These are phyloP conservation scores for Oncorhynchus masou DNA, from an alignment of 2,113 vertebrate genomes.

Conservation along the genomic window DNA sequence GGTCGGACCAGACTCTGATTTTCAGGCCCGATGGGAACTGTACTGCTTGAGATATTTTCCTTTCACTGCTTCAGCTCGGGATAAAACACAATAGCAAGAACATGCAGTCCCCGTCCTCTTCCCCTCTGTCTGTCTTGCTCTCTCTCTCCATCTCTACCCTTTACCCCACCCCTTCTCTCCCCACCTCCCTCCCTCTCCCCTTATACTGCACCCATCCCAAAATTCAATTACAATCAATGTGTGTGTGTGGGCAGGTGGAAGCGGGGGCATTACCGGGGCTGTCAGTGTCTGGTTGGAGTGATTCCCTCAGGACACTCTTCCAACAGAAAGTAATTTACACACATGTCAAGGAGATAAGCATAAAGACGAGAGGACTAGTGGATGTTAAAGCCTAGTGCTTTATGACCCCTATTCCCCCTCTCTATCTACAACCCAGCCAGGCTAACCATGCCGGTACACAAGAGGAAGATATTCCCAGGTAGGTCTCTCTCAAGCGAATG, in stretches of 20 bases:
- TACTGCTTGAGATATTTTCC: background rate
- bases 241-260: conserved; percentile 66
- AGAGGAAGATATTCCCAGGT: background rate
- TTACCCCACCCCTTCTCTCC: conserved; percentile 15
- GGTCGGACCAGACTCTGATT: too few species aligned
- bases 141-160: conserved; percentile 18
- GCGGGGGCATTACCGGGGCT: conserved; percentile 50
- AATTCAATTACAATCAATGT: conserved; percentile 80
- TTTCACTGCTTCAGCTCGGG: background rate
- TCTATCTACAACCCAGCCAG: conserved; percentile 11
- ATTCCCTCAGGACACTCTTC: conserved; percentile 51
- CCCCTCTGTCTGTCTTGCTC: conserved; percentile 52
- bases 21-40: too few species aligned
- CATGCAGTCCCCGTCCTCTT: conserved; percentile 32
- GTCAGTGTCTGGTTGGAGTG: conserved; percentile 58
- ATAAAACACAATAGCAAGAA: background rate
- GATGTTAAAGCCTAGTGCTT: conserved; percentile 42
- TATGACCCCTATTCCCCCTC: conserved; percentile 28
- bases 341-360: conserved; percentile 57
- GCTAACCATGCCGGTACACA: background rate
- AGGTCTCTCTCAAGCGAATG: background rate
- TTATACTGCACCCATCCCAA: conserved; percentile 58
- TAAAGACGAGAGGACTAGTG: conserved; percentile 52
- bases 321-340: conserved; percentile 67
- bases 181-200: conserved; percentile 39